Conservation (phyloP, 1,140 invertebrate genomes). For the Drosophila elegans region DNA sequence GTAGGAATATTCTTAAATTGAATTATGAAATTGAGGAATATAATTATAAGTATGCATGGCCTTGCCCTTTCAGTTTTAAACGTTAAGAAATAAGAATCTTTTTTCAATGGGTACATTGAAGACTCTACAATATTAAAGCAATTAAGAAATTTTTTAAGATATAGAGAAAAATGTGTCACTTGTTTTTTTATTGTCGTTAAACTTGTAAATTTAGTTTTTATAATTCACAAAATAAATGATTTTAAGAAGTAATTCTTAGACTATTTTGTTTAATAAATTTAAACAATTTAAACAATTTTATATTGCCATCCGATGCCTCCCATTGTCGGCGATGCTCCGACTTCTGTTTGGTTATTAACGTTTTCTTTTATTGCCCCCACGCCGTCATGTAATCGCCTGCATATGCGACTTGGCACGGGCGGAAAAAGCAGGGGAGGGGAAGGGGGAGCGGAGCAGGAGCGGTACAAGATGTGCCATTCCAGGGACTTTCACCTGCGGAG, state of each 20-base stretch:
- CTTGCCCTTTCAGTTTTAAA: too few relatives aligned
- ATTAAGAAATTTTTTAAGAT: too few relatives aligned
- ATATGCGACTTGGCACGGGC: conserved; percentile 31
- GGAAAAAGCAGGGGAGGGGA: background rate
- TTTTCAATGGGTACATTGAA: too few relatives aligned
- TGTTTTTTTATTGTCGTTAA: too few relatives aligned
- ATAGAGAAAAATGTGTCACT: too few relatives aligned
- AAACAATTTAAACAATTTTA: background rate
- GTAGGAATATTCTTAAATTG: too few relatives aligned
- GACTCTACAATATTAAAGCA: too few relatives aligned
- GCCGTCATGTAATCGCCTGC: conserved; percentile 55
- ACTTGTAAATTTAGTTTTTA: too few relatives aligned
- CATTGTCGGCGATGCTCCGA: conserved; percentile 33
- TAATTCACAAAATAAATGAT: background rate
- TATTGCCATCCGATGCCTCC: background rate
- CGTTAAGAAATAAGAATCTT: too few relatives aligned
- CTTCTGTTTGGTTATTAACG: conserved; percentile 46
- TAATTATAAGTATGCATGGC: too few relatives aligned
- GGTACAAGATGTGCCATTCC: conserved; percentile 27
- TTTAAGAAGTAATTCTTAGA: background rate
- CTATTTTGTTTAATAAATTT: background rate
- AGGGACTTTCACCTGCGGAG: conserved; percentile 58
- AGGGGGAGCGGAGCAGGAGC: background rate
- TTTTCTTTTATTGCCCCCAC: conserved; percentile 56
- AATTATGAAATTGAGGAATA: too few relatives aligned